A percentile compares a stretch with the other conserved stretches of the same genome.
Evolutionary conservation across 2,888 invertebrate species (phyloP).

Genomic region (Himalopsyche kuldschensis): DNA sequence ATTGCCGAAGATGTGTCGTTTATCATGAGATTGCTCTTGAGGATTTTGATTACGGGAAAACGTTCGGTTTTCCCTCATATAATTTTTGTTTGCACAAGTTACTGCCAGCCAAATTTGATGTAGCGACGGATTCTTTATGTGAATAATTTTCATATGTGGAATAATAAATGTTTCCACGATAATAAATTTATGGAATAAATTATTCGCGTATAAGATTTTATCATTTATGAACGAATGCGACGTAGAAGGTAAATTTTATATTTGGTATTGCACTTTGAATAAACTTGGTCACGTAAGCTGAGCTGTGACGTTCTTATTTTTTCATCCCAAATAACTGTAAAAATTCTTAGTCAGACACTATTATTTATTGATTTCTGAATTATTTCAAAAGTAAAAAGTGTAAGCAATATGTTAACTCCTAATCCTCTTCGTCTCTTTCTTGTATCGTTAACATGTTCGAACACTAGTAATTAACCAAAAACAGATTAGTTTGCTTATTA

Average conservation of each 20-base stretch:
- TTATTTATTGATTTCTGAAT: no score
- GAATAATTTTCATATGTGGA: not conserved
- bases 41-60: not conserved
- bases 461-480: no score
- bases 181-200: not conserved
- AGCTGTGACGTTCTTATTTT: no score
- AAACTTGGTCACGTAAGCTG: no score
- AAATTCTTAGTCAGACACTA: no score
- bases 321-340: no score
- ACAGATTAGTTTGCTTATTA: no score
- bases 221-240: not conserved
- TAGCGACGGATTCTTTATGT: not conserved
- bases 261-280: not conserved
- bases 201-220: not conserved
- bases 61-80: not conserved
- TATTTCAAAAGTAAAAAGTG: no score
- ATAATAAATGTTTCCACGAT: not conserved
- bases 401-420: no score
- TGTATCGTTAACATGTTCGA: no score
- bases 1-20: conserved; percentile 27
- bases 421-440: no score
- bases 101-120: not conserved
- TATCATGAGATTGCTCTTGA: conserved; percentile 15
- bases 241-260: not conserved
- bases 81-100: not conserved